phyloP scores from a whole-genome alignment of 2,888 invertebrate genomes.

The Zhuqinia jingwanae region DNA sequence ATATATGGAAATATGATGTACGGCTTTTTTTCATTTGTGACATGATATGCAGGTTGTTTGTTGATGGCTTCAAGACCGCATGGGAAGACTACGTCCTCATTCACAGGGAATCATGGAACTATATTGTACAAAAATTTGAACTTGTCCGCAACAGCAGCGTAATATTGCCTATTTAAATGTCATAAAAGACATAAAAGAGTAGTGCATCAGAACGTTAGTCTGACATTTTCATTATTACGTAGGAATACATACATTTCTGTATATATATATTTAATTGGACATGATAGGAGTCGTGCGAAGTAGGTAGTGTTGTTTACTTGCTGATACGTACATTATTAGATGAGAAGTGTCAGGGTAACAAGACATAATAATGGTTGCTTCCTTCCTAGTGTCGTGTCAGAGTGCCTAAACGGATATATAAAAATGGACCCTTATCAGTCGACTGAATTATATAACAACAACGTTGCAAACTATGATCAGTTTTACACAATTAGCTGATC shows the following conservation, averaged over 20 bases:
- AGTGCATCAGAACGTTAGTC: too few relatives aligned
- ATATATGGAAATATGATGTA: neutral
- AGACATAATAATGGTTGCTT: neutral
- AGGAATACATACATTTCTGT: neutral
- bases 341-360: neutral
- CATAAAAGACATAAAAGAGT: too few relatives aligned
- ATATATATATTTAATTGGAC: neutral
- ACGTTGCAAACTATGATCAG: too few relatives aligned
- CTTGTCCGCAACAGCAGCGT: neutral
- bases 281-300: constrained; percentile 7
- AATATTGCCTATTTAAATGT: neutral
- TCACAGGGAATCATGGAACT: constrained; percentile 62
- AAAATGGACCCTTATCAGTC: too few relatives aligned
- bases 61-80: constrained; percentile 31
- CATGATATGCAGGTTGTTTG: neutral
- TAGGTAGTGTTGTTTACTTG: constrained; percentile 10
- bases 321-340: neutral
- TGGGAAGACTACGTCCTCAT: constrained; percentile 71
- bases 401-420: too few relatives aligned
- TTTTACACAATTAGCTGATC: too few relatives aligned
- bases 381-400: neutral
- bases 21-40: neutral
- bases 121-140: constrained; percentile 26
- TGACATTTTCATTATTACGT: neutral
- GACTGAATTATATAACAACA: too few relatives aligned